Evolutionary conservation across 2,113 vertebrate species (phyloP), one percentile per base, ranked within the genome.

Genomic region (Amblyornis subalaris): DNA sequence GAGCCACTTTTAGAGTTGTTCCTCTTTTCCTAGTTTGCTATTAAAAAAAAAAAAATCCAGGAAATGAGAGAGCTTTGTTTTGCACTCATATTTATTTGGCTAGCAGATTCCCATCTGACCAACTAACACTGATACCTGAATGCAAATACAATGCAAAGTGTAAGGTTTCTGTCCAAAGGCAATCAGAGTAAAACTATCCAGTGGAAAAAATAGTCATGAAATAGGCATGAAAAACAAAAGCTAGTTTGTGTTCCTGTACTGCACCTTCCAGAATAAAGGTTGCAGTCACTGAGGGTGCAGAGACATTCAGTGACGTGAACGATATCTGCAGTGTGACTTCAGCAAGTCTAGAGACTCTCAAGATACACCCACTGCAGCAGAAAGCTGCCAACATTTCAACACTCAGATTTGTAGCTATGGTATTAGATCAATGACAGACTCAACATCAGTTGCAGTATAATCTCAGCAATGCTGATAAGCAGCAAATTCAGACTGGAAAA

Each of bases 321-420:
- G 0, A 1, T 93, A 90, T 92, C 96, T 93, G 95, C 95, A 96
- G 95, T 94, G 95, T 95, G 95, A 94, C 89, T 96, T 96, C 95
- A 96, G 94, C 80, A 89, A 89, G 85, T 51, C 55, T 91, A 90
- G 88, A 93, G 79, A 31, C 82, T 92, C 90, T 88, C 42, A 6
- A 93, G 92, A 94, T 94, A 96, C 94, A 94, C 94, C 94, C 95
- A 95, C 94, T 96, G 95, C 95, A 95, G 90, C 69, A 94, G 86
- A 84, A 84, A 86, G 83, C 94, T 96, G 92, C 90, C 94, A 96
- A 60, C 92, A 14, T 93, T 95, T 94, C 90, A 89, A 23, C 86
- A 48, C 83, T 86, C 60, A 33, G 26, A 67, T 84, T 89, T 84
- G 91, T 61, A 89, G 89, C 92, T 89, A 20, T 64, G 76, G 60